These are phyloP conservation scores for Tokudaia tokunoshimensis DNA, from an alignment of 2,797 vertebrate genomes.

Conservation along the genomic window DNA sequence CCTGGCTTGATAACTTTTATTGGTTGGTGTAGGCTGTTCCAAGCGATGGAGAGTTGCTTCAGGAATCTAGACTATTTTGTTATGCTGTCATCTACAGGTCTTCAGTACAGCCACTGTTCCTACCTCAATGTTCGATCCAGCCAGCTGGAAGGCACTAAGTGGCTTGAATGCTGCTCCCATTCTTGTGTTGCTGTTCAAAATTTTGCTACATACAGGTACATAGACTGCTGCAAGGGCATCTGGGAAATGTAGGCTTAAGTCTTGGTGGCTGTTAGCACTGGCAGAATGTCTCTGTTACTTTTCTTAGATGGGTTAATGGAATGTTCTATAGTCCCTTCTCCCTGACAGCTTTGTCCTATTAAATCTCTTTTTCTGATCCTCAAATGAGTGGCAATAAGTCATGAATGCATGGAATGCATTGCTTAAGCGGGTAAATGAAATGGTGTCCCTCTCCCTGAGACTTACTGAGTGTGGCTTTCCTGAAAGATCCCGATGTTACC, in stretches of 20 bases:
- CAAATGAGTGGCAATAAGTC: background rate
- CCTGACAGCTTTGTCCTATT: background rate
- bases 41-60: background rate
- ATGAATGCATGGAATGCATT: rapidly evolving
- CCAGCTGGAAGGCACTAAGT: background rate
- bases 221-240: background rate
- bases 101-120: background rate
- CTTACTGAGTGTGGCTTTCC: background rate
- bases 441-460: background rate
- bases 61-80: background rate
- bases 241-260: background rate
- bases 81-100: background rate
- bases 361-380: background rate
- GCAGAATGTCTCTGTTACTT: background rate
- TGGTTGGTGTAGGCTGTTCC: background rate
- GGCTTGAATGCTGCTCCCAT: background rate
- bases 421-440: background rate
- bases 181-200: background rate
- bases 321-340: background rate
- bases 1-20: background rate
- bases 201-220: background rate
- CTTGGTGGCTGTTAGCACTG: background rate
- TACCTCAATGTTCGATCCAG: no score
- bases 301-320: background rate
- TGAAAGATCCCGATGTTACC: background rate